Conservation (phyloP, 2,113 vertebrate species). For the Columbina picui region DNA sequence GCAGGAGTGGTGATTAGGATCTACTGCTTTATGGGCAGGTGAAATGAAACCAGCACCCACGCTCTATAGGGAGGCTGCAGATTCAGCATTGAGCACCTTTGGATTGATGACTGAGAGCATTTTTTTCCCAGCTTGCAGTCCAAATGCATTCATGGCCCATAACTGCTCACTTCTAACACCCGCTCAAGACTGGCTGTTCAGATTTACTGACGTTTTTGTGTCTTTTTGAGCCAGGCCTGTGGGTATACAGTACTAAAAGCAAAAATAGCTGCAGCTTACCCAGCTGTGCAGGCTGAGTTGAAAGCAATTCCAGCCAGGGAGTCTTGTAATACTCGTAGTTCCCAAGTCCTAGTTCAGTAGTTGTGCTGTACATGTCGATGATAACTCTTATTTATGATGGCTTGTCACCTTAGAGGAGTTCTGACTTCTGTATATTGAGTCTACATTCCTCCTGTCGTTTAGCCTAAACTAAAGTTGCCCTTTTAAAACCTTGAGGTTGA, state of each 20-base stretch:
- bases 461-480: not conserved
- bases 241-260: not conserved
- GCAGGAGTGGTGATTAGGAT: not conserved
- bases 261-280: not conserved
- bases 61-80: accelerated
- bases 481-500: not conserved
- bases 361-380: not conserved
- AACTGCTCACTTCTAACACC: not conserved
- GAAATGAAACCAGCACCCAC: not conserved
- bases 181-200: not conserved
- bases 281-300: not conserved
- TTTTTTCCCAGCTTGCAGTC: not conserved
- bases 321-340: accelerated
- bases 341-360: not conserved
- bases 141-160: not conserved
- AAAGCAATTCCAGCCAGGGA: not conserved
- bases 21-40: not conserved
- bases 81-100: not conserved
- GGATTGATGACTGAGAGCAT: accelerated
- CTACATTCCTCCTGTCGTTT: not conserved
- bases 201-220: not conserved
- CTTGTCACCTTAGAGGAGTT: not conserved
- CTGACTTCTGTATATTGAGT: not conserved
- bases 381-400: not conserved
- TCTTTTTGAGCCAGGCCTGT: not conserved